Evolutionary conservation across 2,113 vertebrate genomes (phyloP), one percentile per base, ranked within the genome.

Genomic region (Glaucidium brasilianum): DNA sequence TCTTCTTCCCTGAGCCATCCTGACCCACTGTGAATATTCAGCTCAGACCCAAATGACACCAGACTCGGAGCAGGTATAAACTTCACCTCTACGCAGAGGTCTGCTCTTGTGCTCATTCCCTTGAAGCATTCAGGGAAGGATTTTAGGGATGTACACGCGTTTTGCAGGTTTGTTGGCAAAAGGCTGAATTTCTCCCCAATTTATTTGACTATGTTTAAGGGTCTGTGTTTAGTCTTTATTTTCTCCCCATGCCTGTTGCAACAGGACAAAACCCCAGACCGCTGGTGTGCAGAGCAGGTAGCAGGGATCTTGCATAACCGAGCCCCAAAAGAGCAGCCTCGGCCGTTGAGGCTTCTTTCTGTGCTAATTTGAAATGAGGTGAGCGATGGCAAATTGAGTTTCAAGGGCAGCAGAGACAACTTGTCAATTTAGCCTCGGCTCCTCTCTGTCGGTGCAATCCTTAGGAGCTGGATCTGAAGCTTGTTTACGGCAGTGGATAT

Each of bases 341-440:
- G 18, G 85, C 66, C 12, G 18, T 63, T 20, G 64, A 92, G 85
- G 81, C 26, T 29, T 67, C 73, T 78, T 10, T 93, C 92, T 73
- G 59, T 82, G 90, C 94, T 98, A 97, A 97, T 97, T 96, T 84
- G 85, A 91, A 95, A 95, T 90, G 96, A 98, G 96, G 87, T 89
- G 91, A 97, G 92, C 26, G 63, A 82, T 34, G 90, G 94, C 85
- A 98, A 98, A 98, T 97, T 94, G 96, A 98, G 95, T 97, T 98
- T 98, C 97, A 97, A 97, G 97, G 97, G 96, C 95, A 96, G 85
- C 52, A 12, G 85, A 96, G 95, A 93, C 97, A 96, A 91, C 37
- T 91, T 83, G 94, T 97, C 97, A 96, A 75, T 97, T 94, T 96
- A 94, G 94, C 93, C 81, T 45, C 9, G 11, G 83, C 92, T 96